Evolutionary conservation across 2,113 vertebrate species (phyloP), one percentile per base, ranked within the genome.

Genomic region (Speoplatyrhinus poulsoni): DNA sequence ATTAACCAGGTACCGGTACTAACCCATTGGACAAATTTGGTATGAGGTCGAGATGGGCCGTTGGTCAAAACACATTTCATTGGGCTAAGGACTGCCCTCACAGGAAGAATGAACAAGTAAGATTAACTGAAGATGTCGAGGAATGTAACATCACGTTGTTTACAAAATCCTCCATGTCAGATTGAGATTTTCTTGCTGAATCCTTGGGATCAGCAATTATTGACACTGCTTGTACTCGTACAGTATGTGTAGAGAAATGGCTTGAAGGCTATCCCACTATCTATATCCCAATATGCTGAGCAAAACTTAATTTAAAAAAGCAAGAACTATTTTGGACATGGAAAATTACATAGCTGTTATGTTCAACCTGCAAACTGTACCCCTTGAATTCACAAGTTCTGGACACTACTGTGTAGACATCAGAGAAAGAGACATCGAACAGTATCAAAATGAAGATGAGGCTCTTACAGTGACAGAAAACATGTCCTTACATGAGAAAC

Each of bases 21-120:
- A 26, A 26, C 26, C 26, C 26, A 26, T 26, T 26, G 26, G 26
- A 26, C 36, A 50, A 50, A 50, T 50, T 50, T 13, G 48, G 26
- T 50, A 50, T 11, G 48, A 9, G 12, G 48, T 2, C 62, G n/a
- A 58, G 19, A 64, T 76, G 67, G 36, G 56, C 63, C 9, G 33
- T 76, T 53, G 70, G 67, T 53, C 67, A 70, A 50, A 65, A 67
- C 17, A 61, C 61, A 12, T 70, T 60, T 15, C 67, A 76, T 10
- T 70, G 72, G 67, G 62, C 68, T 36, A 70, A 76, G 41, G 62
- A 71, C 50, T 66, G 63, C 60, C 62, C 74, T 5, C 60, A 69
- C 9, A 68, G 55, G 41, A 26, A 26, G 26, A 63, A 60, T 59
- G 65, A 67, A 52, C 50, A 72, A 46, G 75, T 63, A 36, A 69